Evolutionary conservation across 2,888 invertebrate genomes (phyloP).

Genomic region (Conops quadrifasciatus): DNA sequence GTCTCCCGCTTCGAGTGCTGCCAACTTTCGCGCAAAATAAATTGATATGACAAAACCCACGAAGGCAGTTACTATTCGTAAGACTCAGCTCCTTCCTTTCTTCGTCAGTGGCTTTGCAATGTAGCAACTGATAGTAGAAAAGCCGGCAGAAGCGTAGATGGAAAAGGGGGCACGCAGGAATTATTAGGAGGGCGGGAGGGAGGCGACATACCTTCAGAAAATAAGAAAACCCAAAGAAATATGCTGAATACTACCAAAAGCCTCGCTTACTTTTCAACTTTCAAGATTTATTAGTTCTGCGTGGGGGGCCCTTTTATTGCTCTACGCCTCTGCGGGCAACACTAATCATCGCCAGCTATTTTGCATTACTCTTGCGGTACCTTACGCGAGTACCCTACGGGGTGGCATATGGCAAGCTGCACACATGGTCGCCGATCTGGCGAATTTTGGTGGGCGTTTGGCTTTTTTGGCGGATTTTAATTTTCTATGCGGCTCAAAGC

Average conservation of each 20-base stretch:
- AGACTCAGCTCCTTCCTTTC: too few species aligned
- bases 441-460: slow-evolving; percentile 26
- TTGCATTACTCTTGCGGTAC: slow-evolving; percentile 13
- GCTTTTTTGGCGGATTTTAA: not conserved
- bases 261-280: too few species aligned
- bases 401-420: not conserved
- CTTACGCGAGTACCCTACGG: not conserved
- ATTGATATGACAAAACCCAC: slow-evolving; percentile 36
- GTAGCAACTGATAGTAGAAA: not conserved
- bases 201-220: too few species aligned
- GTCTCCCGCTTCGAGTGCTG: slow-evolving; percentile 22
- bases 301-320: too few species aligned
- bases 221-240: too few species aligned
- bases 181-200: not conserved
- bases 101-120: slow-evolving; percentile 9
- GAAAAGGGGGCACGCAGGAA: not conserved
- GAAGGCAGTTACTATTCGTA: too few species aligned
- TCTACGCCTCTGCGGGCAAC: too few species aligned
- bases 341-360: slow-evolving; percentile 12
- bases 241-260: not conserved
- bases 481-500: slow-evolving; percentile 2
- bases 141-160: not conserved
- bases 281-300: too few species aligned
- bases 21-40: slow-evolving; percentile 34
- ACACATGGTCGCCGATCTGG: slow-evolving; percentile 9